These are phyloP conservation scores for Siniperca chuatsi DNA, from an alignment of 2,113 vertebrate genomes.

Conservation along the genomic window DNA sequence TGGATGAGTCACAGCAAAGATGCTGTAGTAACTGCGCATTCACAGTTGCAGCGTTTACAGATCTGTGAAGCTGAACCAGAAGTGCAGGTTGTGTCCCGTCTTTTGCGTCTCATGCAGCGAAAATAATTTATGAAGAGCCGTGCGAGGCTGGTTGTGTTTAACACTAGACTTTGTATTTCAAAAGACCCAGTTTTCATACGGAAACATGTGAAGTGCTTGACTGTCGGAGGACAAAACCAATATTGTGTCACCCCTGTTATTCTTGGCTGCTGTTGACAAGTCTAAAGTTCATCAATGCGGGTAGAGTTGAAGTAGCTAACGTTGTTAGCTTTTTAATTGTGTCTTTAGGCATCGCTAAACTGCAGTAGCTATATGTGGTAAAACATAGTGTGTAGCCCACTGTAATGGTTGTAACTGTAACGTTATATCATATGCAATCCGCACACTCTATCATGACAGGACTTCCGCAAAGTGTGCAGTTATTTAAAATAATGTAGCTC, in stretches of 20 bases:
- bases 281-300: constrained; percentile 67
- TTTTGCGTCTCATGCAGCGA: not conserved
- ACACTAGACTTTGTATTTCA: not conserved
- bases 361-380: not conserved
- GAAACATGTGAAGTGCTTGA: not conserved
- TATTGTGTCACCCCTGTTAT: not conserved
- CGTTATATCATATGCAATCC: not conserved
- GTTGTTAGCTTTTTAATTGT: not conserved
- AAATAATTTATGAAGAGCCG: constrained; percentile 17
- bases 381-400: not conserved
- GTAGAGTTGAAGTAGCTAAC: constrained; percentile 28
- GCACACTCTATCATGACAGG: not conserved
- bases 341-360: not conserved
- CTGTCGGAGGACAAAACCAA: not conserved
- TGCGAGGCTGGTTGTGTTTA: not conserved
- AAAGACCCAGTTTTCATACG: not conserved
- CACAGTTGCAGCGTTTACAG: constrained; percentile 1
- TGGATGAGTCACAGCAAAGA: constrained; percentile 28
- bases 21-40: too few species aligned
- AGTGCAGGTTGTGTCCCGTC: constrained; percentile 20
- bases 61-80: constrained; percentile 36
- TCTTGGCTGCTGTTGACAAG: constrained; percentile 13
- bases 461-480: constrained; percentile 1
- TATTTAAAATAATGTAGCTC: not conserved
- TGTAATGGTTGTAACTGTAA: not conserved